Evolutionary conservation across 2,888 invertebrate genomes (phyloP), one percentile per base, ranked within the genome.

Genomic region (Pristionchus exspectatus): DNA sequence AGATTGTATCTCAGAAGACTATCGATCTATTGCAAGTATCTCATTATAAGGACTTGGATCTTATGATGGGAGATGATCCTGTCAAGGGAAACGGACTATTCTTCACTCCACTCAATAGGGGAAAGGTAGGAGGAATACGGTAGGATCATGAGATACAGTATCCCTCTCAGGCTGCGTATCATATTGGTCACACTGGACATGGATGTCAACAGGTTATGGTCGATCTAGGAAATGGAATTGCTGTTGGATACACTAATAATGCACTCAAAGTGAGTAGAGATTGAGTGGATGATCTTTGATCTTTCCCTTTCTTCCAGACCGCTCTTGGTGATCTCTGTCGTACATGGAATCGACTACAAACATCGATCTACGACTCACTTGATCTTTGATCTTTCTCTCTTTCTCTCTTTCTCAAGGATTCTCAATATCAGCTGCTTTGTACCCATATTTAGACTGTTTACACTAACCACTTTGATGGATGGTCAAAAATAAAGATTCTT

Each of bases 1-100:
- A 92, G 88, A 66, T 93, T 21, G 90, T 93, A 21, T 91, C 90
- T 50, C 77, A 90, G 86, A 90, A 90, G 72, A 92, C 91, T n/a
- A 24, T 93, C 81, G 89, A 92, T 69, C 90, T 90, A 54, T 90
- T 93, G 18, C 90, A 92, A 77, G 88, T 90, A 56, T 91, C 89
- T 44, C 90, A 90, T 89, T 90, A 91, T 83, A 92, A 92, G 69
- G 91, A 92, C 30, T 91, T 90, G 30, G 93, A 93, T 90, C 86
- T 92, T 63, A 91, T 92, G 74, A 91, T 93, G 84, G 91, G 90
- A 16, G 92, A 92, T 33, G 86, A 86, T 21, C 90, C 92, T 24
- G 91, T 92, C 59, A 92, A 92, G 88, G 93, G 92, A n/a, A 91
- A 93, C 85, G 93, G 93, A 74, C 92, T 93, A 84, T 91, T 93